Conservation (phyloP, 1,140 invertebrate species). For the Teleopsis dalmanni region DNA sequence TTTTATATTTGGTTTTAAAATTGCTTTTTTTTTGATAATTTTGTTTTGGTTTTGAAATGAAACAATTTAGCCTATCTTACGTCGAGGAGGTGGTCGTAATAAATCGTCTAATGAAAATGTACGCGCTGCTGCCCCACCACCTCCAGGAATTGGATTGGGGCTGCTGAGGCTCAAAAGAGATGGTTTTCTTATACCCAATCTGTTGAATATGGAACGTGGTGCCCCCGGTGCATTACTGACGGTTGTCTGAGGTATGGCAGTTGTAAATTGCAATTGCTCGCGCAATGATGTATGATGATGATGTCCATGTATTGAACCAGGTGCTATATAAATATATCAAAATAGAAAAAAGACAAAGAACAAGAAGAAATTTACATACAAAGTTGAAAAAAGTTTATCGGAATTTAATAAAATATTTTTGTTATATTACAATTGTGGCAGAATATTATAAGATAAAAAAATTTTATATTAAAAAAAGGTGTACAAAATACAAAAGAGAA, state of each 20-base stretch:
- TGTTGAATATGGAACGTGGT: slow-evolving; percentile 59
- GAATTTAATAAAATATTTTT: not conserved
- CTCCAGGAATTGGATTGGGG: slow-evolving; percentile 45
- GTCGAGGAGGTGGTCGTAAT: slow-evolving; percentile 63
- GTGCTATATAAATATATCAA: slow-evolving; percentile 12
- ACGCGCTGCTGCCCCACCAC: slow-evolving; percentile 51
- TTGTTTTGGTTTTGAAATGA: slow-evolving; percentile 6
- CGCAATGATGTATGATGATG: slow-evolving; percentile 26
- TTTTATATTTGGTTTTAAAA: not conserved
- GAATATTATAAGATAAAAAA: not conserved
- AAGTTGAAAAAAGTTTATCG: not conserved
- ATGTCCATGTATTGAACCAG: slow-evolving; percentile 20
- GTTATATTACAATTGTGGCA: not conserved
- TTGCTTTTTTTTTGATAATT: slow-evolving; percentile 8
- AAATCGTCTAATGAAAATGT: slow-evolving; percentile 77
- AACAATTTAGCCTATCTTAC: slow-evolving; percentile 50
- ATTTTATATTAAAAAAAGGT: not conserved
- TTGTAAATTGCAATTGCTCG: slow-evolving; percentile 25
- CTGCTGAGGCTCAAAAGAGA: slow-evolving; percentile 65
- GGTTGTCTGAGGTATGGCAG: slow-evolving; percentile 38
- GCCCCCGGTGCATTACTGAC: slow-evolving; percentile 40
- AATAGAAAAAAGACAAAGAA: slow-evolving; percentile 2
- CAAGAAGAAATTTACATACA: not conserved
- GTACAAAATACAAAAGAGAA: slow-evolving; percentile 3
- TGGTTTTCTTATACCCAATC: slow-evolving; percentile 72